Evolutionary conservation across 2,888 invertebrate species (phyloP), one percentile per base, ranked within the genome.

Genomic region (Ptychoptera contaminata): DNA sequence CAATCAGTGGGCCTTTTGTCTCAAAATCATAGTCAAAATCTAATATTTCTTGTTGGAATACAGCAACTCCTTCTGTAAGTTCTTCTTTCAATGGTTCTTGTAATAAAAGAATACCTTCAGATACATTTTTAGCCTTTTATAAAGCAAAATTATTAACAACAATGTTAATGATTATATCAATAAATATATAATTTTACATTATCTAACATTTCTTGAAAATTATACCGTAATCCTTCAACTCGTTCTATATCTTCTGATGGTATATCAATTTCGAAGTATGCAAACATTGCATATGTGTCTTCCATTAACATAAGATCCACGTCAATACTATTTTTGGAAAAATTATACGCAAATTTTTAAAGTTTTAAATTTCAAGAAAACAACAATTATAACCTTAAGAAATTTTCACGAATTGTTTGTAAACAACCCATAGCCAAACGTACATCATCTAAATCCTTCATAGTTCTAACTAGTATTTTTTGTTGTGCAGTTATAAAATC

Each of bases 351-450:
- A 9, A 30, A 30, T 30, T 30, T 30, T 30, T 8, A 7, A 30
- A 30, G 9, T 8, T 30, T n/a, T n/a, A 32, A 32, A 9, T 8
- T 11, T 32, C 9, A 9, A 32, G 32, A 32, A 32, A n/a, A n/a
- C n/a, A n/a, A n/a, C n/a, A n/a, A n/a, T n/a, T n/a, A n/a, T 9
- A 50, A 68, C 58, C 76, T 72, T 54, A 84, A 81, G 55, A 79
- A 79, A 54, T 80, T 76, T 45, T 82, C 74, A 45, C 84, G 67
- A 46, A 86, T 77, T 44, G 71, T 65, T 52, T 74, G 73, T 34
- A 85, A 67, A 49, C 82, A 82, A 53, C 72, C 62, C 84, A 86
- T 85, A 2, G 81, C 81, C 3, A 79, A 60, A 56, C 83, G 72
- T 46, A 79, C 79, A 51, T 79, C 79, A 50, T 80, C 79, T 51